Percentiles rank a stretch among this genome's conserved stretches.
Evolutionary conservation across 2,888 invertebrate species (phyloP).

Genomic region (Scotopteryx bipunctaria): DNA sequence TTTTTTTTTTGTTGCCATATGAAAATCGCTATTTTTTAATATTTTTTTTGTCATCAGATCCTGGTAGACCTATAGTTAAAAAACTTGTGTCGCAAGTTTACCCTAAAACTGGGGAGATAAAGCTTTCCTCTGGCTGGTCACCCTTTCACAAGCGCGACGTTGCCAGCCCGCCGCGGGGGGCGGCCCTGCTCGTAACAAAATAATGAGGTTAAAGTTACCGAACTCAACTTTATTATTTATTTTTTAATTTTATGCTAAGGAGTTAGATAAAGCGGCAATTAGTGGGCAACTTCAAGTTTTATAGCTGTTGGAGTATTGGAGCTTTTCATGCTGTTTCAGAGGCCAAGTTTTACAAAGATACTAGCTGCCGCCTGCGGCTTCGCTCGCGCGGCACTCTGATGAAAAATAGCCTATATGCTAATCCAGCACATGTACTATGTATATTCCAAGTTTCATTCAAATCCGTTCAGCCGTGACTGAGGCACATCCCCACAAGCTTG

Average conservation of each 20-base stretch:
- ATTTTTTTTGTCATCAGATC: too few species aligned
- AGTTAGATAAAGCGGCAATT: constrained; percentile 38
- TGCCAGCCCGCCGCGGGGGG: constrained; percentile 65
- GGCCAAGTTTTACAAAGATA: background rate
- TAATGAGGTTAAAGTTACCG: constrained; percentile 82
- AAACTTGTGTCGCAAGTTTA: constrained; percentile 2
- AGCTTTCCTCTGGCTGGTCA: constrained; percentile 58
- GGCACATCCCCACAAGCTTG: too few species aligned
- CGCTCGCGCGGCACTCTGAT: too few species aligned
- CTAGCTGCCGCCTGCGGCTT: background rate
- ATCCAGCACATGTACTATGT: too few species aligned
- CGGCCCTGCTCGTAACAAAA: constrained; percentile 55
- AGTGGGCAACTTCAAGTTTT: constrained; percentile 31
- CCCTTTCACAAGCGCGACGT: constrained; percentile 64
- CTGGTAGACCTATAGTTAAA: background rate
- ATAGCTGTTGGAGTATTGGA: constrained; percentile 26
- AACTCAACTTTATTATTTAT: constrained; percentile 62
- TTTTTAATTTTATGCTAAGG: constrained; percentile 44
- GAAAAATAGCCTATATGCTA: too few species aligned
- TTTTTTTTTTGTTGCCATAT: too few species aligned
- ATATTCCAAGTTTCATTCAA: too few species aligned
- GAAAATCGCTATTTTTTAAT: too few species aligned
- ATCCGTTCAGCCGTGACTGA: too few species aligned
- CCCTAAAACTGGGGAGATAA: constrained; percentile 49
- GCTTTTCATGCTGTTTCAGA: constrained; percentile 19